Conservation (phyloP, 2,888 invertebrate genomes). For the Agrypnus murinus region DNA sequence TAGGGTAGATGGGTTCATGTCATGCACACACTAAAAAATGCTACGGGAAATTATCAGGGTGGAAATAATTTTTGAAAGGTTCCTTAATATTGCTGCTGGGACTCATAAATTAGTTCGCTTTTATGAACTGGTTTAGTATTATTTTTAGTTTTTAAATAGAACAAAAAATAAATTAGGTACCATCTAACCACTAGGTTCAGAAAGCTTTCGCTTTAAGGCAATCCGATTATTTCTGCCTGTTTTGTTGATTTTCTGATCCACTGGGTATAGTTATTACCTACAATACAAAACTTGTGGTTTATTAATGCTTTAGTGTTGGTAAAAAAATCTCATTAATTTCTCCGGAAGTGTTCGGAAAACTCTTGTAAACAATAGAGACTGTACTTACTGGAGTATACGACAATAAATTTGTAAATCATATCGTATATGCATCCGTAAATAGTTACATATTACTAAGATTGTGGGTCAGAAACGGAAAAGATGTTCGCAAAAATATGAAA, state of each 20-base stretch:
- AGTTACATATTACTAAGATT: no score
- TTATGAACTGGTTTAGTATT: slow-evolving; percentile 40
- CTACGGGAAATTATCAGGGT: slow-evolving; percentile 51
- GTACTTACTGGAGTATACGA: no score
- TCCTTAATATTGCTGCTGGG: slow-evolving; percentile 51
- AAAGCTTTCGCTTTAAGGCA: slow-evolving; percentile 25
- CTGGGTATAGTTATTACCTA: no score
- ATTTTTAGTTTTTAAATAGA: slow-evolving; percentile 39
- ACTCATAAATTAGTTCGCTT: slow-evolving; percentile 47
- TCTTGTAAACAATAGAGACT: no score
- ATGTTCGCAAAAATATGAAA: no score
- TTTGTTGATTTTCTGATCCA: slow-evolving; percentile 36
- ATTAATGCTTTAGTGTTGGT: no score
- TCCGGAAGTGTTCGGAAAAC: no score
- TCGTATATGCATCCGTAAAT: no score
- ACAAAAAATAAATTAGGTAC: slow-evolving; percentile 43
- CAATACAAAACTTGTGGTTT: no score
- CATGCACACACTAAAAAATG: slow-evolving; percentile 53
- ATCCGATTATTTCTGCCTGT: slow-evolving; percentile 38
- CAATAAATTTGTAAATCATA: no score
- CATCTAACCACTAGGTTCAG: slow-evolving; percentile 24
- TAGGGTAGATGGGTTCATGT: slow-evolving; percentile 52
- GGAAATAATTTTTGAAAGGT: slow-evolving; percentile 53
- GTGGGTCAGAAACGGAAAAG: no score
- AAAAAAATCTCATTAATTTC: no score